Evolutionary conservation across 2,113 vertebrate genomes (phyloP), one percentile per base, ranked within the genome.

Genomic region (Mystacornis crossleyi): DNA sequence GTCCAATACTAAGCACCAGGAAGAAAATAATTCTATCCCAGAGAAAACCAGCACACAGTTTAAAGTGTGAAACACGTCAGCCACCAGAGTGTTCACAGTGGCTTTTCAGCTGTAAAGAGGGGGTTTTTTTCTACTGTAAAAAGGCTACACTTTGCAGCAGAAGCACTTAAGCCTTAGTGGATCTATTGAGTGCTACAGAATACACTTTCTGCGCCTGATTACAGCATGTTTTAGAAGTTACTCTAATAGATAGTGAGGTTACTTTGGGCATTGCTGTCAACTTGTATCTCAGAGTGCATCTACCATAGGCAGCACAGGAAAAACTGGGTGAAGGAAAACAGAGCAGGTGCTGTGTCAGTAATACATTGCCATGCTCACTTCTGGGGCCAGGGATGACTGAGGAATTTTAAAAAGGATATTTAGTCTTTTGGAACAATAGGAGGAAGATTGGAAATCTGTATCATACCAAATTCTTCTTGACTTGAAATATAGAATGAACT

Each of bases 91-190:
- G n/a, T 61, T 89, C 69, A 70, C 33, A 58, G 81, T 47, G 45
- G 28, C 29, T 87, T 90, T 95, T 93, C 54, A 36, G 54, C 21
- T 65, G 11, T 34, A 65, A 54, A 83, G 34, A 14, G 18, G 4
- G 7, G 7, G 45, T 54, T n/a, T 72, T 71, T 81, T 57, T 8
- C 25, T 45, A 33, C 53, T 45, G 55, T 40, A 81, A n/a, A 84
- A 85, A 93, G 40, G n/a, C 34, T 73, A 58, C 64, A n/a, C 14
- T 90, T 96, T 81, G 24, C 54, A 84, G 45, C 18, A 90, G 48
- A 84, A 86, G 54, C 91, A 96, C 91, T 96, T 85, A 94, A 91
- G 53, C 47, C 43, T 91, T 93, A 70, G 74, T 74, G 62, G 34
- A 53, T 89, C 73, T 69, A 69, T 38, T 75, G 65, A 95, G 53